A percentile compares a stretch with the other conserved stretches of the same genome.
Evolutionary conservation across 2,888 invertebrate genomes (phyloP).

Genomic region (Erebia palarica): DNA sequence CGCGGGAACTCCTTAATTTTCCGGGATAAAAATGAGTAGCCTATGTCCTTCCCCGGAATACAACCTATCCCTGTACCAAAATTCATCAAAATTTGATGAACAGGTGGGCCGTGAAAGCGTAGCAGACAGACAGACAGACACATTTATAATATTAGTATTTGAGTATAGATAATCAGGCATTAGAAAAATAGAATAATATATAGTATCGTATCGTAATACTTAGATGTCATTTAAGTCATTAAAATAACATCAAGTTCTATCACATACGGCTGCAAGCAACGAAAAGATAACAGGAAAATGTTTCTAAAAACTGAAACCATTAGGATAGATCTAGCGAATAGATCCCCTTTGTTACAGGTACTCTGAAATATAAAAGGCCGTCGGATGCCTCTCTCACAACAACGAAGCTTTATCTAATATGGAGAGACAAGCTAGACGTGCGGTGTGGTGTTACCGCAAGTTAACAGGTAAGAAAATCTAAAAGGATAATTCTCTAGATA

Average conservation of each 20-base stretch:
- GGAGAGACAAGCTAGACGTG: slow-evolving; percentile 10
- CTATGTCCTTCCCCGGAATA: too few relatives aligned
- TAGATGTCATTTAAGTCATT: not conserved
- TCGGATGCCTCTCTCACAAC: slow-evolving; percentile 17
- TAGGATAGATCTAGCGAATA: slow-evolving; percentile 29
- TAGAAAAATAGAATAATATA: not conserved
- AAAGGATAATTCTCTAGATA: too few relatives aligned
- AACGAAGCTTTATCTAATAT: slow-evolving; percentile 21
- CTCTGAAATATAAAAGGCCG: slow-evolving; percentile 24
- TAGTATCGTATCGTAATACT: not conserved
- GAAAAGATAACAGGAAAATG: slow-evolving; percentile 24
- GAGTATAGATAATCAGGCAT: too few relatives aligned
- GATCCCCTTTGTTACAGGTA: slow-evolving; percentile 27
- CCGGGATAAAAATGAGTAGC: too few relatives aligned
- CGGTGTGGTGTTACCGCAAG: not conserved
- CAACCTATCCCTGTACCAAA: too few relatives aligned
- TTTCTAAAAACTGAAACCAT: slow-evolving; percentile 29
- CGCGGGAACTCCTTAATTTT: too few relatives aligned
- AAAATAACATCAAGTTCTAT: slow-evolving; percentile 13
- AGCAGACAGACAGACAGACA: not conserved
- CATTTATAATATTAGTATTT: not conserved
- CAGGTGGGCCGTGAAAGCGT: too few relatives aligned
- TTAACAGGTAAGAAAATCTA: not conserved
- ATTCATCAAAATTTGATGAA: too few relatives aligned
- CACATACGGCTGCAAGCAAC: not conserved